Base-by-base conservation (phyloP, 2,888 invertebrate genomes). In the Bibio marci region DNA sequence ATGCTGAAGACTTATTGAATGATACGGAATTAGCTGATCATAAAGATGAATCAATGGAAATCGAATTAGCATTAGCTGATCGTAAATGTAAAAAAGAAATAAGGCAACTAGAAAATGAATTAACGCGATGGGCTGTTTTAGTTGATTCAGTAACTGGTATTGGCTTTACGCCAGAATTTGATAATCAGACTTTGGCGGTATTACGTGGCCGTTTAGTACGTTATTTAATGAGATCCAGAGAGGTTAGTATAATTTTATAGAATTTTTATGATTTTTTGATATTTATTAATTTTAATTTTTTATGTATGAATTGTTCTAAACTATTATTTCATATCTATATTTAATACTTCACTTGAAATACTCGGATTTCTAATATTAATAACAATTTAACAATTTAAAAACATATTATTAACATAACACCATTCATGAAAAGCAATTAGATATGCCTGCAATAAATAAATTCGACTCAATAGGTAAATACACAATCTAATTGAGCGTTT, bases 161-260 rank as follows among this genome's bases (percentile, higher is more conserved):
- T 2, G 81, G 79, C 7, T 33, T 58, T 11, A 78, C 80, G 11
- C 79, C 81, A 2, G 92, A 94, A 56, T 78, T 94, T 56, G 94
- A 95, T 59, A 81, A 80, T 58, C 88, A 91, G 59, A 95, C 94
- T 0, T 69, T 94, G 39, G 95, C 92, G 0, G 87, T 94, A 30
- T 66, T 97, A 26, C 68, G 91, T 22, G 95, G 95, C 1, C 71
- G 91, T 38, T 73, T 90, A 47, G 94, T 95, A 11, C 71, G 94
- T 30, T 95, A 91, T 61, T 70, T 94, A 38, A 94, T 95, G 91
- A 68, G 91, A 45, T 91, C 91, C 12, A 71, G 82, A 54, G 92
- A 94, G 71, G 75, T 76, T n/a, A n/a, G n/a, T n/a, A n/a, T n/a
- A n/a, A 51, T 50, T 51, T 42, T 14, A 15, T 25, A 13, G 3